Evolutionary conservation across 2,888 invertebrate genomes (phyloP), one percentile per base, ranked within the genome.

Genomic region (Ferdinandea cuprea): DNA sequence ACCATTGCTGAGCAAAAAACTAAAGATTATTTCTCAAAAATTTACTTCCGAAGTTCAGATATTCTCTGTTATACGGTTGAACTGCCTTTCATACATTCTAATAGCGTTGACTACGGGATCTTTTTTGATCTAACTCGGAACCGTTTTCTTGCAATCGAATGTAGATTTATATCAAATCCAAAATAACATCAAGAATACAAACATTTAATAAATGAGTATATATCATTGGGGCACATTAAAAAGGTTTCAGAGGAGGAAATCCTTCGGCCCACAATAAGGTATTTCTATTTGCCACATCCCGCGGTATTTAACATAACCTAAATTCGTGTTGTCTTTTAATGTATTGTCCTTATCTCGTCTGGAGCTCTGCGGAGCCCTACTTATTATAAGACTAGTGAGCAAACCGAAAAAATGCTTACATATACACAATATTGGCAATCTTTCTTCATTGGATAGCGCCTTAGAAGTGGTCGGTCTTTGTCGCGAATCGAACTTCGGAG

Each of bases 331-430:
- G 46, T 46, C 11, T 25, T 46, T 6, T 5, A 25, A 25, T 3
- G 25, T 25, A 5, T 25, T 25, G 25, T 25, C 25, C 25, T 5
- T 25, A 3, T 5, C 40, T 13, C 13, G 40, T 13, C 40, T 13
- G 9, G 6, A n/a, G 13, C 40, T 15, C 6, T 42, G 40, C 15
- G 40, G n/a, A 6, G n/a, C 4, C 9, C 4, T 42, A 58, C 40
- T 85, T 21, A 81, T 72, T 61, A 76, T 48, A 9, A 48, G 21
- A 48, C 25, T 37, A 42, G 9, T 74, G 1, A 52, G 44, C 15
- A 74, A 66, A 66, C 15, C 59, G 1, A 35, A 59, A n/a, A 17
- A 13, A 3, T 74, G 50, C 17, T 74, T 50, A 17, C 48, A 50
- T 28, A 9, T 56, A n/a, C 32, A 25, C 21, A 25, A 56, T 15